These are phyloP conservation scores for Oceanites oceanicus DNA, from an alignment of 2,113 vertebrate genomes.

Conservation along the genomic window DNA sequence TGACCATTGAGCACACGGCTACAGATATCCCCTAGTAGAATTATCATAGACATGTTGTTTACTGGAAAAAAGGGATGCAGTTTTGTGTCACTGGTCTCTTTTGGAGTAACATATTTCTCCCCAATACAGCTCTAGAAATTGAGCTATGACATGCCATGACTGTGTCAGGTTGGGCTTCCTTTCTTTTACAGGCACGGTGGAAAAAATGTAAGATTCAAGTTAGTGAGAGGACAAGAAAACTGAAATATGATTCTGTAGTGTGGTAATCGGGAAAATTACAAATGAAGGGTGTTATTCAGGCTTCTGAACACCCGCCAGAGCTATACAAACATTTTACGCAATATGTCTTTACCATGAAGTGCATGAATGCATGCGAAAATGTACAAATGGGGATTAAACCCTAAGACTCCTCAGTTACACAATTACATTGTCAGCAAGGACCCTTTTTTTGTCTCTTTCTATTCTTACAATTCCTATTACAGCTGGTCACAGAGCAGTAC, in stretches of 20 bases:
- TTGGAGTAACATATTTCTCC: not conserved
- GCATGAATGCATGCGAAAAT: not conserved
- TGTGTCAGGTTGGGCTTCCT: not conserved
- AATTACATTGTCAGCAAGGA: not conserved
- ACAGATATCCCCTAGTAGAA: not conserved
- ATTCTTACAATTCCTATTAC: not conserved
- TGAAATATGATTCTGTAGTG: not conserved
- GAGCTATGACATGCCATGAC: not conserved
- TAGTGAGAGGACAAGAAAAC: not conserved
- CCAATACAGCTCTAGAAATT: not conserved
- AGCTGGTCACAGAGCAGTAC: not conserved
- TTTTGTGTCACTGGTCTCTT: not conserved
- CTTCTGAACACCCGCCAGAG: not conserved
- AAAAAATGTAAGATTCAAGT: not conserved
- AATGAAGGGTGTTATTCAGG: not conserved
- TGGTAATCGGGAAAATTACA: not conserved
- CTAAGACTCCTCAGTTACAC: not conserved
- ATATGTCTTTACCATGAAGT: not conserved
- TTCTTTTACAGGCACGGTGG: not conserved
- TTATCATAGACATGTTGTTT: not conserved
- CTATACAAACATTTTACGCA: not conserved
- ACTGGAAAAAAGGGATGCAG: not conserved
- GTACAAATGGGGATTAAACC: not conserved
- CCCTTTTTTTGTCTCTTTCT: rapidly evolving
- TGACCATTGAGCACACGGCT: not conserved